Evolutionary conservation across 2,888 invertebrate genomes (phyloP), one percentile per base, ranked within the genome.

Genomic region (Coecobrya sp.): DNA sequence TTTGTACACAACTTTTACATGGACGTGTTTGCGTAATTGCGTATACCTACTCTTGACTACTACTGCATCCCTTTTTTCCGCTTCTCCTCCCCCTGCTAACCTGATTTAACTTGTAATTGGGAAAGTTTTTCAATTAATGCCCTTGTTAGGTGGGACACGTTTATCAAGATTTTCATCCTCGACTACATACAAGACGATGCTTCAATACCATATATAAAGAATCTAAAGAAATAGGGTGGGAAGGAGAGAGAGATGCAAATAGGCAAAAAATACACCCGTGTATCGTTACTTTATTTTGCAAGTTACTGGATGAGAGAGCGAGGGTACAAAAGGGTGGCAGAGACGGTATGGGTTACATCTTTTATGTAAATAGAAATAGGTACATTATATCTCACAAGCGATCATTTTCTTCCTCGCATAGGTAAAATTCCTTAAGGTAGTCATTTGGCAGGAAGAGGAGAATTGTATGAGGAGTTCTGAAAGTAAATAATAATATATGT

Each of bases 111-210:
- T 94, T 92, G 93, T 94, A 94, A 94, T 94, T 94, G 94, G 93
- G 94, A 94, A 94, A 94, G 93, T 94, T 94, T 94, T 93, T 94
- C 94, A 94, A 94, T 94, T 94, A 94, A 92, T 92, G 92, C 89
- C 89, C 92, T 92, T 92, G 92, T 92, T 92, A 92, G 92, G 92
- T 92, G 90, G 89, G 82, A 92, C 86, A 86, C 90, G 90, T 92
- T 92, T 92, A 92, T 92, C 92, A 92, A 92, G 92, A 92, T 92
- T 90, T 92, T 87, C 90, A 81, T 89, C 88, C 59, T 68, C 68
- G 45, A 52, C 73, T 76, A 49, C 1, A 52, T n/a, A 49, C 52
- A 49, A 76, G 73, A 42, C 70, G 30, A 30, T 4, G 0, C 30
- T 70, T 73, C 22, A 27, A 62, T 42, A 52, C 30, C n/a, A 25